Percentiles rank a stretch among this genome's conserved stretches.
These are phyloP conservation scores for Dyspetes luteomarginatus DNA, from an alignment of 2,888 invertebrate genomes.

Conservation along the genomic window DNA sequence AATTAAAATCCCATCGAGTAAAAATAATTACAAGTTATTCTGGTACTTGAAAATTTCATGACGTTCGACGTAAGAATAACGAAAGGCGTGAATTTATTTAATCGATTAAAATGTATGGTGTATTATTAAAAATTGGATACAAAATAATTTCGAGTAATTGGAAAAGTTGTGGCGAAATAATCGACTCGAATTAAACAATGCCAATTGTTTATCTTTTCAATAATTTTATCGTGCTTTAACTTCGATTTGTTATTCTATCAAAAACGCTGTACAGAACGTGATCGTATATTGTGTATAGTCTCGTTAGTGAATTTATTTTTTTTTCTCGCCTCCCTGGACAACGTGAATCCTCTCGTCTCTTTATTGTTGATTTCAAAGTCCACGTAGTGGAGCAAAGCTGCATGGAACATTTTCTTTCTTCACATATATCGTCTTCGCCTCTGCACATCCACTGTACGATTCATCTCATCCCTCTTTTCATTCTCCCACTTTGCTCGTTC, in stretches of 20 bases:
- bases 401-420: conserved; percentile 33
- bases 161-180: not conserved
- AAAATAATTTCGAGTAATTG: too few relatives aligned
- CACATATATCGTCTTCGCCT: conserved; percentile 48
- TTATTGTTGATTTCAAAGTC: conserved; percentile 72
- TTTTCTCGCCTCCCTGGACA: conserved; percentile 66
- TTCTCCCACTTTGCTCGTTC: conserved; percentile 54
- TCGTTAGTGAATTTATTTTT: conserved; percentile 69
- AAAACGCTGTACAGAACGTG: conserved; percentile 34
- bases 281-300: conserved; percentile 21
- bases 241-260: not conserved
- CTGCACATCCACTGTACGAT: not conserved
- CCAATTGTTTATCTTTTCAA: not conserved
- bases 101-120: too few relatives aligned
- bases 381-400: conserved; percentile 50
- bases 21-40: too few relatives aligned
- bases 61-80: too few relatives aligned
- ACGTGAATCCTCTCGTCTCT: conserved; percentile 63
- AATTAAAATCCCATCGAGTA: too few relatives aligned
- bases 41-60: too few relatives aligned
- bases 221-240: not conserved
- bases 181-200: not conserved
- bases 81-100: too few relatives aligned
- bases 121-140: too few relatives aligned
- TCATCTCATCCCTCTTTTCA: conserved; percentile 61